A percentile compares a stretch with the other conserved stretches of the same genome.
These are phyloP conservation scores for Agrypnus murinus DNA, from an alignment of 2,888 invertebrate genomes.

Conservation along the genomic window DNA sequence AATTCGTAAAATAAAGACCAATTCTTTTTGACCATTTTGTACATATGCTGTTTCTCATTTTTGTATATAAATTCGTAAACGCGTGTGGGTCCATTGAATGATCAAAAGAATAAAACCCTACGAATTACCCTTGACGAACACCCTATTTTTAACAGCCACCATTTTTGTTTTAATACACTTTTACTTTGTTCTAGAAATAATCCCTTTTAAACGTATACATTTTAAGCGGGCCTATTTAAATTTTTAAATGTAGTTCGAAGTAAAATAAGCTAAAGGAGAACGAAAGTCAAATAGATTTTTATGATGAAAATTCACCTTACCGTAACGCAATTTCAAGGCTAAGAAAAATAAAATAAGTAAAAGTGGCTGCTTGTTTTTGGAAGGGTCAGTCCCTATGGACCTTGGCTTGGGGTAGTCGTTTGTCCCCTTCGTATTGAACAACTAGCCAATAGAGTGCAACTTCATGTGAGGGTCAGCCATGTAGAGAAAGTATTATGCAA, in stretches of 20 bases:
- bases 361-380: constrained; percentile 46
- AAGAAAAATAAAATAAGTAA: constrained; percentile 46
- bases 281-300: background rate
- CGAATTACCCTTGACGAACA: constrained; percentile 42
- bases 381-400: constrained; percentile 56
- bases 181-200: too few species aligned
- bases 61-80: constrained; percentile 25
- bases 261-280: too few species aligned
- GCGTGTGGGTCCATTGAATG: constrained; percentile 51
- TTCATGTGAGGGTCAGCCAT: constrained; percentile 53
- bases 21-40: constrained; percentile 53
- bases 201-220: background rate
- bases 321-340: constrained; percentile 27
- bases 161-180: constrained; percentile 39
- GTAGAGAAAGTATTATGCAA: constrained; percentile 50
- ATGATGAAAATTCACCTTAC: constrained; percentile 25
- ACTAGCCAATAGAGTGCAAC: constrained; percentile 52
- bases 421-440: constrained; percentile 49
- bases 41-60: constrained; percentile 55
- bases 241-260: too few species aligned
- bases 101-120: constrained; percentile 47
- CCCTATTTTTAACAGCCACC: constrained; percentile 45
- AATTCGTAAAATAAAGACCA: constrained; percentile 33
- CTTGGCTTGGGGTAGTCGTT: constrained; percentile 54
- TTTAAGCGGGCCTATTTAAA: too few species aligned